phyloP scores from a whole-genome alignment of 2,113 vertebrate genomes.

The Colossoma macropomum region DNA sequence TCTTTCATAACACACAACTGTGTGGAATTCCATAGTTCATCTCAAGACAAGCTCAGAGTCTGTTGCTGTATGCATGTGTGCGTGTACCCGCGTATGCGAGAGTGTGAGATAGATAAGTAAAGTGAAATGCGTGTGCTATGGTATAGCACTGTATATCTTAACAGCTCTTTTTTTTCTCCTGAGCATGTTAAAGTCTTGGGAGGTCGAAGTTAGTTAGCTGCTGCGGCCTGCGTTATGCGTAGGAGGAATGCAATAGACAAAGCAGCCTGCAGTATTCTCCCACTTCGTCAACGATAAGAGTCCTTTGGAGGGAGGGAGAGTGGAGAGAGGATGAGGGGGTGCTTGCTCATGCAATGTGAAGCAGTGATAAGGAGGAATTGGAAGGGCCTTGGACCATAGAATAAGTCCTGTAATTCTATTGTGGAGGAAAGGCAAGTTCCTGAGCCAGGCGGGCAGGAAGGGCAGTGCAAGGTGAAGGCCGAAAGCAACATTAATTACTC shows the following conservation, averaged over 20 bases:
- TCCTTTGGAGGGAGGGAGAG: not conserved
- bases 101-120: conserved; percentile 17
- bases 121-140: not conserved
- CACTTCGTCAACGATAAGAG: conserved; percentile 46
- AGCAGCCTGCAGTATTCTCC: not conserved
- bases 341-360: conserved; percentile 41
- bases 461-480: conserved; percentile 67
- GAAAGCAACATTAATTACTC: conserved; percentile 44
- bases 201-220: conserved; percentile 26
- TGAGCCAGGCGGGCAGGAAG: conserved; percentile 72
- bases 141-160: conserved; percentile 25
- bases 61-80: not conserved
- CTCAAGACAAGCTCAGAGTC: not conserved
- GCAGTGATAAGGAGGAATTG: conserved; percentile 47
- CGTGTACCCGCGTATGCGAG: not conserved
- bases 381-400: conserved; percentile 58
- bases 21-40: conserved; percentile 34
- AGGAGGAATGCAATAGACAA: conserved; percentile 32
- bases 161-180: not conserved
- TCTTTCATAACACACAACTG: conserved; percentile 71
- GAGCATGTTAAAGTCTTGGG: conserved; percentile 22
- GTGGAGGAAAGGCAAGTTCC: conserved; percentile 65
- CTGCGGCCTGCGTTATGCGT: not conserved
- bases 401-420: conserved; percentile 65
- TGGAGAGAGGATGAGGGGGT: conserved; percentile 54